phyloP scores from a whole-genome alignment of 2,113 vertebrate genomes.

The Xenopus tropicalis region UCB_Xtro_10.0 CM004446.2:87431501-87432000 shows the following conservation, averaged over 20 bases:
- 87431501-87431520: no score
- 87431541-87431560: no score
- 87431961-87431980: neutral
- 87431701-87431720: slow-evolving; percentile 57
- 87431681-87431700: neutral
- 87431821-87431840: slow-evolving; percentile 81
- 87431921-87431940: no score
- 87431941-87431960: no score
- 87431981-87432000: neutral
- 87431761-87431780: slow-evolving; percentile 76
- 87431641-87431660: neutral
- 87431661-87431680: neutral
- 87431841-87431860: neutral
- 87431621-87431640: neutral
- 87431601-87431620: neutral
- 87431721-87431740: slow-evolving; percentile 39
- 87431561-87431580: no score
- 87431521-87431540: no score
- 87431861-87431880: neutral
- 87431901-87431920: no score
- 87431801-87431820: slow-evolving; percentile 75
- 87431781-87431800: slow-evolving; percentile 83
- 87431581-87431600: neutral
- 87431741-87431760: slow-evolving; percentile 68
- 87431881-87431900: neutral